Evolutionary conservation across 2,888 invertebrate species (phyloP).

Genomic region (Ophion costatus): DNA sequence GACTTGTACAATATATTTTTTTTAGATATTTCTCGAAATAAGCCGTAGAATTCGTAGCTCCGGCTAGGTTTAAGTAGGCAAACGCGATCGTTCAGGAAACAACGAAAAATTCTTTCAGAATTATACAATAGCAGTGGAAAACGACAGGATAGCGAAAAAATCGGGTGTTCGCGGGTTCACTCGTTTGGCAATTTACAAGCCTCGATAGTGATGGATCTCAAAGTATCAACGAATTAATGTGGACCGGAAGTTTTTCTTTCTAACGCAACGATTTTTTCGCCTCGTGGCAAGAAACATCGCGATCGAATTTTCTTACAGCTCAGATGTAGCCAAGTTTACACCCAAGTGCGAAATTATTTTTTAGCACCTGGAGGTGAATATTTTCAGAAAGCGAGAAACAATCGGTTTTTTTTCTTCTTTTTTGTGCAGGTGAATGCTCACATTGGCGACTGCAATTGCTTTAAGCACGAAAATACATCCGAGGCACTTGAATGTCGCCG

Average conservation of each 20-base stretch:
- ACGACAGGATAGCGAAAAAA: constrained; percentile 18
- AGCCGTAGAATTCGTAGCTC: constrained; percentile 68
- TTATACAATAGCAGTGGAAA: constrained; percentile 1
- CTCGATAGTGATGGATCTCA: background rate
- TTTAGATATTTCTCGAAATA: constrained; percentile 80
- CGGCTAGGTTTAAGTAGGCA: constrained; percentile 67
- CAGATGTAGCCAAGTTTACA: background rate
- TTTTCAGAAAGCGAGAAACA: background rate
- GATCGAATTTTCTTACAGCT: background rate
- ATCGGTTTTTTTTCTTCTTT: background rate
- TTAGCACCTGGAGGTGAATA: background rate
- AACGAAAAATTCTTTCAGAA: constrained; percentile 32
- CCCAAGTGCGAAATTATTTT: background rate
- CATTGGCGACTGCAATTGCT: no score
- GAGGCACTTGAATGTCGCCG: background rate
- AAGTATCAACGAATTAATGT: background rate
- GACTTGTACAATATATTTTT: constrained; percentile 79
- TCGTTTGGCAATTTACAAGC: constrained; percentile 2
- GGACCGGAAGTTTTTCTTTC: background rate
- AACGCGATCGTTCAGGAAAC: constrained; percentile 12
- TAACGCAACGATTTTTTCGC: background rate
- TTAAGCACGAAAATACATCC: background rate
- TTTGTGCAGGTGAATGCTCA: background rate
- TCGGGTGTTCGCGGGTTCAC: background rate
- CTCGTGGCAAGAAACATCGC: background rate